phyloP scores from a whole-genome alignment of 2,888 invertebrate species.

The Macrophya annulata region DNA sequence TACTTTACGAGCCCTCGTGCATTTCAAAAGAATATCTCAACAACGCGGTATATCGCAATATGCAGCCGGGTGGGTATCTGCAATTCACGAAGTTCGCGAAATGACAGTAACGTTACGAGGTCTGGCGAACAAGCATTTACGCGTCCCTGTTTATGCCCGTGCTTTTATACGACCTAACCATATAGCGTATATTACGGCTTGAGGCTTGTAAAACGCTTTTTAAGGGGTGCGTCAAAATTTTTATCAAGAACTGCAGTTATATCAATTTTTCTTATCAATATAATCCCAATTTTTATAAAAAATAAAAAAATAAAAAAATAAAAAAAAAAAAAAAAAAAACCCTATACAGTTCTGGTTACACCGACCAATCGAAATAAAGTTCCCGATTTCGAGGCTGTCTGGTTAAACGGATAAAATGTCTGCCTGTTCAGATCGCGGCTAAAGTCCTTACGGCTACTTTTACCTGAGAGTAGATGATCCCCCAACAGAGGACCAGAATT shows the following conservation, averaged over 20 bases:
- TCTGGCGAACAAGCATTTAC: conserved; percentile 42
- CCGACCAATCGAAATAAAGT: conserved; percentile 9
- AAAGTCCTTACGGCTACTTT: conserved; percentile 39
- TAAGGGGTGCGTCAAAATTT: conserved; percentile 29
- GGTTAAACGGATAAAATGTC: conserved; percentile 11
- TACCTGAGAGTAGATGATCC: conserved; percentile 44
- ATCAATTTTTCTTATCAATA: background rate
- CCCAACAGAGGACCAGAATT: conserved; percentile 31
- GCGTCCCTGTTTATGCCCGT: conserved; percentile 30
- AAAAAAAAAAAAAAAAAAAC: no score
- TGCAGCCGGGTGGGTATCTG: conserved; percentile 27
- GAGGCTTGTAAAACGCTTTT: conserved; percentile 30
- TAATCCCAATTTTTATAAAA: background rate
- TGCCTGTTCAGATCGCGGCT: conserved; percentile 2
- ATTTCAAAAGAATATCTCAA: conserved; percentile 21
- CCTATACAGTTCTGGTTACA: background rate
- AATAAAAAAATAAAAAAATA: no score
- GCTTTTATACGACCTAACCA: conserved; percentile 32
- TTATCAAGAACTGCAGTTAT: conserved; percentile 34
- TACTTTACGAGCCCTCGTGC: conserved; percentile 26
- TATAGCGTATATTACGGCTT: conserved; percentile 8
- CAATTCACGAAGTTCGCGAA: conserved; percentile 46
- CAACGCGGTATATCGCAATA: conserved; percentile 43
- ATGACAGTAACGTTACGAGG: conserved; percentile 53
- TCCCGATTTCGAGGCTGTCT: background rate